phyloP scores from a whole-genome alignment of 2,888 invertebrate species.

The Pterobdella sp. region DNA sequence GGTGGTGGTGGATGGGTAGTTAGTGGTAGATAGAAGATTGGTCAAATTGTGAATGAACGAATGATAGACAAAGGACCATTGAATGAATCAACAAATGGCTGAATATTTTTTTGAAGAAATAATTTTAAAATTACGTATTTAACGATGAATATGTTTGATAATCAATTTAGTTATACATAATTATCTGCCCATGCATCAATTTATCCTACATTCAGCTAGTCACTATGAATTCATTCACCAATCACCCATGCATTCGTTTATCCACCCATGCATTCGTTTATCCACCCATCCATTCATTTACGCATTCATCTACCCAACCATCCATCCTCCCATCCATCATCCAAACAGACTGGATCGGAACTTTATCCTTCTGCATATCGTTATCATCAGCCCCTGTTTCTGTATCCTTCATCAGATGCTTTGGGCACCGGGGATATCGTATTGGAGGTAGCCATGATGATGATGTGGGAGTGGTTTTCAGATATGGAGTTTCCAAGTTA shows the following conservation, averaged over 20 bases:
- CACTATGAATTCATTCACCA: slow-evolving; percentile 2
- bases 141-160: background rate
- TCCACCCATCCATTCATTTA: slow-evolving; percentile 11
- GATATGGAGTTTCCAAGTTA: too few relatives aligned
- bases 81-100: background rate
- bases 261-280: background rate
- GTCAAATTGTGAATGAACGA: background rate
- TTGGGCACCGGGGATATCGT: slow-evolving; percentile 40
- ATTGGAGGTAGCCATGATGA: slow-evolving; percentile 33
- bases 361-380: slow-evolving; percentile 42
- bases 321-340: background rate
- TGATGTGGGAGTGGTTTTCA: background rate
- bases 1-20: too few relatives aligned
- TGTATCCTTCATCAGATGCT: slow-evolving; percentile 39
- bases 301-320: background rate
- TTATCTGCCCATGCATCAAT: slow-evolving; percentile 2
- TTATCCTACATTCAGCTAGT: background rate
- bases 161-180: background rate
- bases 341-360: slow-evolving; percentile 41
- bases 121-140: background rate
- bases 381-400: slow-evolving; percentile 39
- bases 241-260: background rate
- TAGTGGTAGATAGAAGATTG: background rate
- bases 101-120: background rate
- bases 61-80: background rate